Conservation (phyloP, 2,888 invertebrate genomes). For the Amiota mariae region DNA sequence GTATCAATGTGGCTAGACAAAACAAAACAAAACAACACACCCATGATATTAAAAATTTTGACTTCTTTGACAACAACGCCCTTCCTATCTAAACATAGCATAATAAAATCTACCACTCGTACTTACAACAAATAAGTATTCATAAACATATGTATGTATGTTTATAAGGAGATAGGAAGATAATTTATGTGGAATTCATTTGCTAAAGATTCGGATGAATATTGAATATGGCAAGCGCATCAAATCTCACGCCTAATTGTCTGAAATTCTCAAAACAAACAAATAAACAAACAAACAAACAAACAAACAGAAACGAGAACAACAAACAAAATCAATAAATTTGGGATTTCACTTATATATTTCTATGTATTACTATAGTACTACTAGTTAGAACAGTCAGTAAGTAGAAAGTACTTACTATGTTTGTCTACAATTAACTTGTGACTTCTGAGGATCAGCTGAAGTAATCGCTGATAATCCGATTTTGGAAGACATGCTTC, state of each 20-base stretch:
- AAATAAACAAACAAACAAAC: slow-evolving; percentile 67
- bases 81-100: too few relatives aligned
- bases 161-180: too few relatives aligned
- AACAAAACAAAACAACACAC: too few relatives aligned
- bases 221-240: slow-evolving; percentile 43
- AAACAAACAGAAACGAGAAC: slow-evolving; percentile 51
- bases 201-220: slow-evolving; percentile 40
- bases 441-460: slow-evolving; percentile 63
- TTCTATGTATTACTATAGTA: too few relatives aligned
- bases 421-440: slow-evolving; percentile 44
- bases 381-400: not conserved
- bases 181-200: slow-evolving; percentile 32
- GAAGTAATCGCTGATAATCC: slow-evolving; percentile 67
- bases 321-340: slow-evolving; percentile 23
- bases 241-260: slow-evolving; percentile 58
- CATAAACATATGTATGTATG: not conserved
- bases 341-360: slow-evolving; percentile 7
- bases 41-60: too few relatives aligned
- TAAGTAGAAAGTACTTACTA: not conserved
- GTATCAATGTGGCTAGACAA: slow-evolving; percentile 33
- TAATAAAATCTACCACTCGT: slow-evolving; percentile 25
- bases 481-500: slow-evolving; percentile 29
- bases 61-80: too few relatives aligned
- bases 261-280: slow-evolving; percentile 69
- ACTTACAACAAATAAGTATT: not conserved